Evolutionary conservation across 2,888 invertebrate genomes (phyloP).

Genomic region (Drosophila pullipes): DNA sequence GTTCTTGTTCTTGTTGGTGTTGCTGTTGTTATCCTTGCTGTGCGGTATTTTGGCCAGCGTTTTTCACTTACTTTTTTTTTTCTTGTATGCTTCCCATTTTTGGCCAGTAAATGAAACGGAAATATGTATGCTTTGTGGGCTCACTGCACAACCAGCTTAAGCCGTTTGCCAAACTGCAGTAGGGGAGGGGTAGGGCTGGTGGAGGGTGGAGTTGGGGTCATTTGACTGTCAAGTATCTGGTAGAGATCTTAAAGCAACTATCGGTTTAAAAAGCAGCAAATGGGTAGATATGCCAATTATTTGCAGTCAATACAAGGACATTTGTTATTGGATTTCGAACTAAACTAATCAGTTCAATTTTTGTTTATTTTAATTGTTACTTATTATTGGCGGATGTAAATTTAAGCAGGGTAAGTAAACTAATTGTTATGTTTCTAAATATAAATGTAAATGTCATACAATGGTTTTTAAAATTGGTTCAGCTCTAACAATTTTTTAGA

Average conservation of each 20-base stretch:
- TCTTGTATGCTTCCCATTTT: constrained; percentile 23
- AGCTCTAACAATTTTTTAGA: background rate
- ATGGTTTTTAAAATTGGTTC: no score
- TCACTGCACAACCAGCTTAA: constrained; percentile 63
- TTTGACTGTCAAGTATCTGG: constrained; percentile 47
- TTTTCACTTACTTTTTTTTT: constrained; percentile 55
- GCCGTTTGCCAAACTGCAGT: constrained; percentile 45
- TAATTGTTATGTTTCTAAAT: no score
- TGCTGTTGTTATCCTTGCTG: constrained; percentile 34
- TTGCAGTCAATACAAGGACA: background rate
- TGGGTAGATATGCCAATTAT: background rate
- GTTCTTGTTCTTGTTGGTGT: constrained; percentile 22
- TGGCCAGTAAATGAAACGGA: constrained; percentile 80
- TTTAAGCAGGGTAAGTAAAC: background rate
- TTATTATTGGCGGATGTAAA: background rate
- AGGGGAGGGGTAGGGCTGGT: background rate
- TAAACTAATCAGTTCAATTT: background rate
- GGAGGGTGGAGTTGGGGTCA: background rate
- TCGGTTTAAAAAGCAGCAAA: constrained; percentile 30
- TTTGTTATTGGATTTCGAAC: background rate
- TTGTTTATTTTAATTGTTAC: background rate
- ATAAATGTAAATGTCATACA: no score
- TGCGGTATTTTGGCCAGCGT: constrained; percentile 64
- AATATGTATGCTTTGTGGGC: constrained; percentile 79
- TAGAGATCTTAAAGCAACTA: constrained; percentile 46